Base-by-base conservation (phyloP, 2,888 invertebrate species). In the Patella pellucida region DNA sequence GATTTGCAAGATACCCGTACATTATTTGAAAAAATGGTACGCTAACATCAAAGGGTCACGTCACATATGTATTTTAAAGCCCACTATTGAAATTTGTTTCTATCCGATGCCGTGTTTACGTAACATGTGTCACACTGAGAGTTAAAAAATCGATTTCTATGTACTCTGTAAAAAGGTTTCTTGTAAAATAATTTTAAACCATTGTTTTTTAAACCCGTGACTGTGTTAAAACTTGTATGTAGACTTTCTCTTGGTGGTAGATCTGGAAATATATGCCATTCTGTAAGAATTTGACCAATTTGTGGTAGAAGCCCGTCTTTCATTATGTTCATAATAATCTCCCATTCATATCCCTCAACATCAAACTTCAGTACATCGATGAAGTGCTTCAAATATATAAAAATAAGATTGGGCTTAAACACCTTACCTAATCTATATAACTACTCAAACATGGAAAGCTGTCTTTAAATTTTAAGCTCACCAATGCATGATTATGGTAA, bases 201-300 rank as follows among this genome's bases (percentile, higher is more conserved):
- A 19, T 23, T 11, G 2, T 19, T 11, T 19, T 62, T 23, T 1
- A 62, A 23, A 23, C 62, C 23, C 5, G 11, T 19, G 23, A 62
- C 23, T 12, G 19, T 62, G 2, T 62, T n/a, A 23, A 23, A 14
- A 23, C 23, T 19, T 12, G 62, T 23, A 12, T 62, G 11, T 19
- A 62, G 14, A 62, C 19, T 62, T 3, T 62, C 23, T 62, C 71
- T 72, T 52, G 76, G 76, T 31, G 76, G 76, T 23, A 27, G 12
- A 27, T 76, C 76, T 0, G 23, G 2, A 19, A 72, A 76, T 14
- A 73, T 16, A 41, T 76, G 76, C 76, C 76, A 76, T 67, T 76
- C 76, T 7, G 73, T 52, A 14, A 76, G 70, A 7, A 76, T 7
- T 52, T 76, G 76, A 1, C 72, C 69, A 14, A 76, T 51, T 15